Percentiles rank a stretch among this genome's conserved stretches.
Conservation (phyloP, 2,888 invertebrate genomes). For the Hyppa rectilinea region DNA sequence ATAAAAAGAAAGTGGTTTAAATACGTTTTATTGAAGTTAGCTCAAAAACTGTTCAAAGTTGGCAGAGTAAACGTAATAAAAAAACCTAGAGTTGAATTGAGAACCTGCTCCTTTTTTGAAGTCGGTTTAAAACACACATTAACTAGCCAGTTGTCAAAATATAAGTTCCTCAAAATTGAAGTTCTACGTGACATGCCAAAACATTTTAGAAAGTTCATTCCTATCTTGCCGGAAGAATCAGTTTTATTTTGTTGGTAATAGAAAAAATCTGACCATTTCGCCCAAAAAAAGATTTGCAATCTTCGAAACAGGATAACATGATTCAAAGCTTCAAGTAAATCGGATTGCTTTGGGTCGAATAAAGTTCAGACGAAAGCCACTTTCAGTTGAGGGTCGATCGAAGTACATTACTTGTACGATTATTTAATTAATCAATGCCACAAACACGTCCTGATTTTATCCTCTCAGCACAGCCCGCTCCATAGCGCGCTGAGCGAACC, state of each 20-base stretch:
- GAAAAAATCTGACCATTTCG: slow-evolving; percentile 36
- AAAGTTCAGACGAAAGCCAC: slow-evolving; percentile 39
- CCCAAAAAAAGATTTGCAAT: slow-evolving; percentile 50
- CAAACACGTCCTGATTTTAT: too few relatives aligned
- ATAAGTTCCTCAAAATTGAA: slow-evolving; percentile 26
- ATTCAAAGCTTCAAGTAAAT: slow-evolving; percentile 58
- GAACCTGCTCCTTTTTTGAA: too few relatives aligned
- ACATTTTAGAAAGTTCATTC: slow-evolving; percentile 20
- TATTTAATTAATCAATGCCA: too few relatives aligned
- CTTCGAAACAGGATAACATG: slow-evolving; percentile 56
- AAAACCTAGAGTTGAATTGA: too few relatives aligned
- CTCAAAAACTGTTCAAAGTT: too few relatives aligned
- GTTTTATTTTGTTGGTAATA: slow-evolving; percentile 40
- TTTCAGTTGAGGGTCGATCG: slow-evolving; percentile 16
- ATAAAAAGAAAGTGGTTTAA: too few relatives aligned
- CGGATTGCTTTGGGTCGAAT: slow-evolving; percentile 57
- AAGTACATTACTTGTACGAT: slow-evolving; percentile 5
- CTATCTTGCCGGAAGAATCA: slow-evolving; percentile 20
- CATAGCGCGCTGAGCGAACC: too few relatives aligned
- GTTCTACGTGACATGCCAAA: slow-evolving; percentile 27
- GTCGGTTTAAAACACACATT: too few relatives aligned
- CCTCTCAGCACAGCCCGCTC: too few relatives aligned
- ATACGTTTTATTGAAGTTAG: too few relatives aligned
- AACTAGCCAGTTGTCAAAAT: neutral
- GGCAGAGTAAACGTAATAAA: too few relatives aligned